Evolutionary conservation across 2,797 vertebrate genomes (phyloP).

Genomic region (Sparus aurata): DNA sequence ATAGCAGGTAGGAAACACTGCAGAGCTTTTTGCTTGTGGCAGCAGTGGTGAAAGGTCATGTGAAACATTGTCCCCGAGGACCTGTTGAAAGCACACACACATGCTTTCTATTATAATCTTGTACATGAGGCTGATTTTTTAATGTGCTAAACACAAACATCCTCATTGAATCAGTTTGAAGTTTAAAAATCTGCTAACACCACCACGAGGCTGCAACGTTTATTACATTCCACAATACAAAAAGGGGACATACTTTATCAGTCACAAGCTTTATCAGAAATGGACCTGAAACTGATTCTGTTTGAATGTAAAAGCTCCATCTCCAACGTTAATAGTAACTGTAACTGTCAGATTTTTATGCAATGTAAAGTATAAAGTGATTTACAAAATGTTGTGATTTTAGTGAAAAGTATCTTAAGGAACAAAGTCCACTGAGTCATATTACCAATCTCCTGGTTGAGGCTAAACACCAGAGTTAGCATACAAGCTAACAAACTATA

Average conservation of each 20-base stretch:
- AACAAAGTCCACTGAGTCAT: no score
- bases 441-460: no score
- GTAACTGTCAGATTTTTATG: no score
- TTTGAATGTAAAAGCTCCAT: no score
- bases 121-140: constrained; percentile 35
- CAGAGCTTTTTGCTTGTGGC: constrained; percentile 31
- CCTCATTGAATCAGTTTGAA: constrained; percentile 54
- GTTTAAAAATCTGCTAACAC: constrained; percentile 1
- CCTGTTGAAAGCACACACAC: constrained; percentile 43
- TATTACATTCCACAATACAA: background rate
- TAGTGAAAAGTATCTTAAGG: no score
- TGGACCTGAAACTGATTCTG: no score
- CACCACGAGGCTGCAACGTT: background rate
- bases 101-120: constrained; percentile 59
- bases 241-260: background rate
- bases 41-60: constrained; percentile 51
- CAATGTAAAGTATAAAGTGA: no score
- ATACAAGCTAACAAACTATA: no score
- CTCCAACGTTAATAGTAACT: no score
- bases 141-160: constrained; percentile 67
- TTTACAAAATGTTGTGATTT: no score
- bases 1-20: constrained; percentile 43
- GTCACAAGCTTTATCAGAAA: no score
- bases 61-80: constrained; percentile 58
- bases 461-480: no score